Evolutionary conservation across 1,140 invertebrate genomes (phyloP), one percentile per base, ranked within the genome.

Genomic region (Drosophila ficusphila): DNA sequence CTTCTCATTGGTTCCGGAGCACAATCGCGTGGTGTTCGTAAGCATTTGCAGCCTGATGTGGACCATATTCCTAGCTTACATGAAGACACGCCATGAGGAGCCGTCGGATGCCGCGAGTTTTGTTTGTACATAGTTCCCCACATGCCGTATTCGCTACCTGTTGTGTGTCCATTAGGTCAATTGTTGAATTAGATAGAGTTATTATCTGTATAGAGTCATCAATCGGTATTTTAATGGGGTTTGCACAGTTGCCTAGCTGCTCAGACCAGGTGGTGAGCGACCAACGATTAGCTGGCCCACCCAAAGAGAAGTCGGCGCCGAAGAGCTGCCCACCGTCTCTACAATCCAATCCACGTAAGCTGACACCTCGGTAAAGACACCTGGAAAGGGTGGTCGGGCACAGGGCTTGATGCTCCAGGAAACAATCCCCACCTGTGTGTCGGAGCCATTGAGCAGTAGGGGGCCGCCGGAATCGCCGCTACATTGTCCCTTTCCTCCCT

Each of bases 31-130:
- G 9, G 93, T 95, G n/a, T 96, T 96, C 85, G 96, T 97, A 18
- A 96, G 96, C 85, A 89, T 95, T 11, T 97, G 96, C 85, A 97
- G 96, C 92, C 93, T 97, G 46, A 90, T 96, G 60, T 97, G 96
- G 96, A 96, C 96, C 18, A 95, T 95, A 73, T 97, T 97, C 90
- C 92, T 97, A 47, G 95, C 96, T 0, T 97, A 97, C 76, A 96
- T 97, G 95, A 96, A 97, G 90, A 73, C 51, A n/a, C 71, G 51
- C 2, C 33, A 75, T 14, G 11, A 65, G 11, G 3, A 56, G 23
- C 16, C 18, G 12, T 16, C 18, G 6, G 34, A 31, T 9, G 6
- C 14, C 3, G 31, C n/a, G 42, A 27, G 33, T 6, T 21, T 62
- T 7, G 27, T 38, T 18, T 56, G 33, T 41, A 46, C 34, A 58